Percentiles rank a stretch among this genome's conserved stretches.
Evolutionary conservation across 2,113 vertebrate genomes (phyloP).

Genomic region (Chamaea fasciata): DNA sequence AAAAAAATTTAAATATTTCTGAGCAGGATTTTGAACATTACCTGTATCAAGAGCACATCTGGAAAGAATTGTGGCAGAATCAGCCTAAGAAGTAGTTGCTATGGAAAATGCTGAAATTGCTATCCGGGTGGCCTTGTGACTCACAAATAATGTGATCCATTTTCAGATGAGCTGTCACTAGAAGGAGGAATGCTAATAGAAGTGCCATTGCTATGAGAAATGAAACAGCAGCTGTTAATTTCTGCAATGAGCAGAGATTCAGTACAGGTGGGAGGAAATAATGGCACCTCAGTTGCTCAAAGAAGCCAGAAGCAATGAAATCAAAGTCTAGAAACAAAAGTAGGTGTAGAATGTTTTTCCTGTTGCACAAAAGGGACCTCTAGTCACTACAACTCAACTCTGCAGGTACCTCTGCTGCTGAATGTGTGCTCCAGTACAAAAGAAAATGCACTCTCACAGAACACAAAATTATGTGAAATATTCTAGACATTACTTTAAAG

Average conservation of each 20-base stretch:
- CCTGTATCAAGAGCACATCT: constrained; percentile 65
- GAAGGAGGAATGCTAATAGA: neutral
- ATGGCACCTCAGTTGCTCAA: neutral
- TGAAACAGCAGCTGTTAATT: neutral
- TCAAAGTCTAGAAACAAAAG: neutral
- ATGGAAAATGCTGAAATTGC: constrained; percentile 55
- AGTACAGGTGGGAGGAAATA: neutral
- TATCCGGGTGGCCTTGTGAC: constrained; percentile 58
- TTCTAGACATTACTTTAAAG: neutral
- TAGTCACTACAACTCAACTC: neutral
- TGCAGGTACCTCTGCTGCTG: neutral
- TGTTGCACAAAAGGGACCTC: neutral
- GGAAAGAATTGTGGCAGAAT: constrained; percentile 62
- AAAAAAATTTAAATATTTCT: neutral
- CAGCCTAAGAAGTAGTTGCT: constrained; percentile 37
- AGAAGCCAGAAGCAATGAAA: neutral
- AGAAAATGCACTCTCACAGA: neutral
- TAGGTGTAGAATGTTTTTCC: neutral
- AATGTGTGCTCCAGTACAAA: neutral
- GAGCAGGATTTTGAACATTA: constrained; percentile 44
- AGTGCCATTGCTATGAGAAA: neutral
- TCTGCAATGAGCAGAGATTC: neutral
- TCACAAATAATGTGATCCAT: constrained; percentile 52
- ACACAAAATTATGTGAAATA: neutral
- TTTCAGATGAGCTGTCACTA: constrained; percentile 7